These are phyloP conservation scores for Lochmaea crataegi DNA, from an alignment of 2,888 invertebrate species.

Conservation along the genomic window DNA sequence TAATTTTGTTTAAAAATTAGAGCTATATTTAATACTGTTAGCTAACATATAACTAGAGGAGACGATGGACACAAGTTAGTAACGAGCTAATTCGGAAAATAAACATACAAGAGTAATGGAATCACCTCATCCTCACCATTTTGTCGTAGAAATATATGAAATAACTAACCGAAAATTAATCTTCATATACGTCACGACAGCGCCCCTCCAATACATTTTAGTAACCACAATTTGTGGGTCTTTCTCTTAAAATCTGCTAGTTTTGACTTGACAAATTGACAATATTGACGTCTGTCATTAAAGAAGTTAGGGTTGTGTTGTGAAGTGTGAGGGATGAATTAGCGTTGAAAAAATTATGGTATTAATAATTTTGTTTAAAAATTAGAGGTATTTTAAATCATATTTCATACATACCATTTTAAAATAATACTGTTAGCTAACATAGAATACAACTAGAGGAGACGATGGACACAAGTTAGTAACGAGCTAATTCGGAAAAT, in stretches of 20 bases:
- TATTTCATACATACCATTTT: neutral
- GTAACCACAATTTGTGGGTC: too few relatives aligned
- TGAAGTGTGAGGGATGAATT: neutral
- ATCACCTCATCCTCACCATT: too few relatives aligned
- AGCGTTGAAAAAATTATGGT: neutral
- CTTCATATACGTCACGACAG: too few relatives aligned
- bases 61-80: conserved; percentile 23
- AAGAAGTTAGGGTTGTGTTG: neutral
- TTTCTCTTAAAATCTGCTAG: too few relatives aligned
- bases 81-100: conserved; percentile 32
- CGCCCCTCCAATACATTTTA: too few relatives aligned
- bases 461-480: conserved; percentile 23
- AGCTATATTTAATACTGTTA: neutral
- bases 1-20: neutral
- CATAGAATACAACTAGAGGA: conserved; percentile 11
- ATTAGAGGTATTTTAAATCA: neutral
- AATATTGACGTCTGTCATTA: too few relatives aligned
- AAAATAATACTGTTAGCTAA: neutral
- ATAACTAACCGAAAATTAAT: too few relatives aligned
- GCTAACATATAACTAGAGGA: conserved; percentile 1
- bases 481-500: conserved; percentile 32
- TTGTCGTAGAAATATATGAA: too few relatives aligned
- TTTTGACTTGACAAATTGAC: too few relatives aligned
- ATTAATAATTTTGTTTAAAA: neutral
- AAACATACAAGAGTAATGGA: conserved; percentile 69